phyloP scores from a whole-genome alignment of 1,140 invertebrate genomes.

The Cataglyphis hispanica region DNA sequence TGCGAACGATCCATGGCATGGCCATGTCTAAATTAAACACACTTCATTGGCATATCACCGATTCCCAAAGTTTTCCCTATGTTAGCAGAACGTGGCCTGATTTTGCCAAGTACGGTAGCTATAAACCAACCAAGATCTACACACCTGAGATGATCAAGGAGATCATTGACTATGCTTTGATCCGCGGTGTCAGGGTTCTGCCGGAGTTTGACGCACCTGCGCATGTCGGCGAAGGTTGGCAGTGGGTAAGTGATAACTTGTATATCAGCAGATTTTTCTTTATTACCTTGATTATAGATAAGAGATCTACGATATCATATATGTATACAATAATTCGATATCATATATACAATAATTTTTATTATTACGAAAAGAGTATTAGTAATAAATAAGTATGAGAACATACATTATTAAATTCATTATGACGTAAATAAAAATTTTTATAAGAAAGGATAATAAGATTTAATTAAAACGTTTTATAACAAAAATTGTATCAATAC shows the following conservation, averaged over 20 bases:
- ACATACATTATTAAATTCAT: neutral
- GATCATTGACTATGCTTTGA: slow-evolving; percentile 90
- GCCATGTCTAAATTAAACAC: slow-evolving; percentile 93
- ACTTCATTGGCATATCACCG: slow-evolving; percentile 97
- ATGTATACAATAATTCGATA: too few species aligned
- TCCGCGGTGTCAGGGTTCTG: slow-evolving; percentile 92
- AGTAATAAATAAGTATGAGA: neutral
- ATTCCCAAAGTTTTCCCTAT: slow-evolving; percentile 95
- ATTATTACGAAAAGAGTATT: neutral
- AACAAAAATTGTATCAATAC: neutral
- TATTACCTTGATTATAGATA: too few species aligned
- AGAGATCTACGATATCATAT: too few species aligned
- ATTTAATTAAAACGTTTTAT: neutral
- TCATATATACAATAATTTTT: too few species aligned
- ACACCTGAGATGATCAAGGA: slow-evolving; percentile 86
- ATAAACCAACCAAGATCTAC: slow-evolving; percentile 89
- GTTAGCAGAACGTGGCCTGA: slow-evolving; percentile 90
- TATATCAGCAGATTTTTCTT: neutral
- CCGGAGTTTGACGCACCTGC: slow-evolving; percentile 96
- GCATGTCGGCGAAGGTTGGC: slow-evolving; percentile 96
- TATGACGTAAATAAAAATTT: neutral
- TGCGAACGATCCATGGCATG: slow-evolving; percentile 93
- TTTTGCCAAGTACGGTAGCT: slow-evolving; percentile 91
- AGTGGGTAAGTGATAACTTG: slow-evolving; percentile 86
- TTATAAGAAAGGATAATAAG: neutral